phyloP scores from a whole-genome alignment of 2,797 vertebrate genomes.

The Epinephelus coioides region DNA sequence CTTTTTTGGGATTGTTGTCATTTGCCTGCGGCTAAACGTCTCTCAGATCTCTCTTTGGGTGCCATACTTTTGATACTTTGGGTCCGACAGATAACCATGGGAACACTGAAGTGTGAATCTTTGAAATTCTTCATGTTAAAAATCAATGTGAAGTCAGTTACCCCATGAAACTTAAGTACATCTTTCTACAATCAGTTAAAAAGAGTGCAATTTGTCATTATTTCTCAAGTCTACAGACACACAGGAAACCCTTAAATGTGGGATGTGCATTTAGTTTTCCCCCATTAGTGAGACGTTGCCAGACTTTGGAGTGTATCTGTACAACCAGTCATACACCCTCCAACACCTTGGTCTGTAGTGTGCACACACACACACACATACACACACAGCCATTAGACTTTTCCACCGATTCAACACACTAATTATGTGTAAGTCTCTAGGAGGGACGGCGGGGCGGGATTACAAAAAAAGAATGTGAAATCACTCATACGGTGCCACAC shows the following conservation, averaged over 20 bases:
- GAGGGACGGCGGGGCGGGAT: neutral
- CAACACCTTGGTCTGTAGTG: slow-evolving; percentile 28
- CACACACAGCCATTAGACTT: neutral
- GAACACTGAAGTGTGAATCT: slow-evolving; percentile 21
- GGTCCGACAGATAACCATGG: slow-evolving; percentile 10
- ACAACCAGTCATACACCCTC: slow-evolving; percentile 11
- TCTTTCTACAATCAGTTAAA: neutral
- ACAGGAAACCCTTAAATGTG: slow-evolving; percentile 52
- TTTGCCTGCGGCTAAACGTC: neutral
- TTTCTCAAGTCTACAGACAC: slow-evolving; percentile 48
- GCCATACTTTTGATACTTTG: slow-evolving; percentile 31
- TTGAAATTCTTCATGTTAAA: slow-evolving; percentile 12
- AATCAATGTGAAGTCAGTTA: slow-evolving; percentile 11
- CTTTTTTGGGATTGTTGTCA: neutral
- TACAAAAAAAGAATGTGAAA: slow-evolving; percentile 78
- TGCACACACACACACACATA: neutral
- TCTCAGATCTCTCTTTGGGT: slow-evolving; percentile 24
- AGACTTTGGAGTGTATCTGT: slow-evolving; percentile 15
- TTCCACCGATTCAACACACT: slow-evolving; percentile 25
- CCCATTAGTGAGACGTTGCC: neutral
- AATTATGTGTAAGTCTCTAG: slow-evolving; percentile 7
- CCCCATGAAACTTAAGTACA: neutral
- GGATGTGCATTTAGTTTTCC: slow-evolving; percentile 11
- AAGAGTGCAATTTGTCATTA: slow-evolving; percentile 79
- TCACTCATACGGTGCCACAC: slow-evolving; percentile 72